Percentiles rank a stretch among this genome's conserved stretches.
Conservation (phyloP, 1,140 invertebrate species). For the Heliconius hewitsoni region DNA sequence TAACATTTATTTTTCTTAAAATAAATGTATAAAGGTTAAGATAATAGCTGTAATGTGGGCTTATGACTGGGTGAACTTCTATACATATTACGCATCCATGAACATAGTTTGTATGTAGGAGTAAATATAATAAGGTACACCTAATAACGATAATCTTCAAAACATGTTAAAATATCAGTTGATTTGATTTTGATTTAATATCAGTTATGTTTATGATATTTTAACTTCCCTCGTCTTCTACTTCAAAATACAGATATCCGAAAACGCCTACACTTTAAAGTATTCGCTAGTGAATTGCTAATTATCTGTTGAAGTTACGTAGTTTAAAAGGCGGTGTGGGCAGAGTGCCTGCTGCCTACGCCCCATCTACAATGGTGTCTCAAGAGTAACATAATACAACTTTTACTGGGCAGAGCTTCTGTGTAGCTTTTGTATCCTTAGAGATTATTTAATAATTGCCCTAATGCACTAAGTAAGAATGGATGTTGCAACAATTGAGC, state of each 20-base stretch:
- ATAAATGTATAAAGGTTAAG: conserved; percentile 23
- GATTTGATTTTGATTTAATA: too few species aligned
- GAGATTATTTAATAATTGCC: neutral
- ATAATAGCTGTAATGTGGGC: conserved; percentile 4
- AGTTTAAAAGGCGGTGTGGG: conserved; percentile 44
- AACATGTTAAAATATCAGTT: neutral
- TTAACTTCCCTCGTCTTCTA: neutral
- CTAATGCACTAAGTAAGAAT: conserved; percentile 4
- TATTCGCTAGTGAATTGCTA: conserved; percentile 44
- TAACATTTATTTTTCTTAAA: conserved; percentile 18
- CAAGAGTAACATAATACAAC: neutral
- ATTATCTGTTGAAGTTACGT: conserved; percentile 47
- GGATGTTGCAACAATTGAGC: neutral
- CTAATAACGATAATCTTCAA: neutral
- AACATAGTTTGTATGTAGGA: neutral
- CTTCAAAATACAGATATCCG: neutral
- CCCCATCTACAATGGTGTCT: conserved; percentile 6
- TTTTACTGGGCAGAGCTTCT: neutral
- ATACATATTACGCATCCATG: neutral
- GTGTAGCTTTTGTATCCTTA: neutral
- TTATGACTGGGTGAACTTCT: neutral
- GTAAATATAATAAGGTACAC: neutral
- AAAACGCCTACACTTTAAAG: conserved; percentile 16
- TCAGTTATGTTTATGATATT: neutral
- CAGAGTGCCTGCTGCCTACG: conserved; percentile 30